phyloP scores from a whole-genome alignment of 2,797 vertebrate species.

The Tolypeutes matacus region DNA sequence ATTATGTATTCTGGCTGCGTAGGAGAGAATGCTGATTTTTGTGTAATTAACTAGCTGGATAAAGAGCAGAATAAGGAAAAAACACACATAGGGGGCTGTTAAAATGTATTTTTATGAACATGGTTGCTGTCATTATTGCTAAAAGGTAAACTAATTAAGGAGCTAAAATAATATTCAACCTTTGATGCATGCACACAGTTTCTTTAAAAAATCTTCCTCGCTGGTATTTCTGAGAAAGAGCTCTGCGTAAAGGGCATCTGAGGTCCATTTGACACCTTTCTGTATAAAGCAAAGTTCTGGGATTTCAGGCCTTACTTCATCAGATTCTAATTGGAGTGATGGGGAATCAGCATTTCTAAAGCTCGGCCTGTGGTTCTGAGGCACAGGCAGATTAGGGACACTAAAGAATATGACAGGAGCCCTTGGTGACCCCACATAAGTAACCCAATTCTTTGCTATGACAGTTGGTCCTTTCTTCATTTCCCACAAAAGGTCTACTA shows the following conservation, averaged over 20 bases:
- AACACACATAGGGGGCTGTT: conserved; percentile 40
- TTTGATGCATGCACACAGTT: conserved; percentile 13
- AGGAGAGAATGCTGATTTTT: conserved; percentile 66
- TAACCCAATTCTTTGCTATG: neutral
- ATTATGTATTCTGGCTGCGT: conserved; percentile 36
- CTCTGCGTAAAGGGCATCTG: neutral
- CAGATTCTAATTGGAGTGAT: neutral
- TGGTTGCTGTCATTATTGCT: conserved; percentile 66
- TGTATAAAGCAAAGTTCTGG: neutral
- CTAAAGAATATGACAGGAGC: neutral
- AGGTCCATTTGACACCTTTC: neutral
- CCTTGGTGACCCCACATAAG: rapidly evolving
- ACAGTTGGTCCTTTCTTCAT: neutral
- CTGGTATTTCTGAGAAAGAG: neutral
- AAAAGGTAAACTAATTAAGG: conserved; percentile 79
- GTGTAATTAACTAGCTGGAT: conserved; percentile 69
- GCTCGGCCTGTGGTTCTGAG: neutral
- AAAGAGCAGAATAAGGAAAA: conserved; percentile 49
- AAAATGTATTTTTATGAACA: conserved; percentile 70
- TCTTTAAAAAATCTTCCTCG: neutral
- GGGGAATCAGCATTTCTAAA: neutral
- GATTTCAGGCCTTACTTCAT: neutral
- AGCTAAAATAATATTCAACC: conserved; percentile 72
- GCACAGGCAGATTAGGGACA: neutral
- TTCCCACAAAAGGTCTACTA: neutral